A percentile compares a stretch with the other conserved stretches of the same genome.
Evolutionary conservation across 2,797 vertebrate genomes (phyloP).

Genomic region (Coranthus polyacanthus): DNA sequence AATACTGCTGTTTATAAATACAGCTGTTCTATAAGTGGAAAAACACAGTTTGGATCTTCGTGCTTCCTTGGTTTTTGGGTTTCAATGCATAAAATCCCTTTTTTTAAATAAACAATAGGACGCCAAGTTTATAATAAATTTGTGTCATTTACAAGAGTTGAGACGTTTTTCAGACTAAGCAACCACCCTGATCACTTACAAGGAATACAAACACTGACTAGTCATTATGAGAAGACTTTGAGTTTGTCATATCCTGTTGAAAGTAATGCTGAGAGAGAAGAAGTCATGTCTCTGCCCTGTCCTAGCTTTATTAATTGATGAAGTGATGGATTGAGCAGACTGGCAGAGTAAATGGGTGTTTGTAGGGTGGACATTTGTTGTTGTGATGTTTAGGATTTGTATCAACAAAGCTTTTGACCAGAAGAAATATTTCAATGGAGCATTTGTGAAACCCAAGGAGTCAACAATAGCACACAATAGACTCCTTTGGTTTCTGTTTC

Average conservation of each 20-base stretch:
- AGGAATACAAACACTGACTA: constrained; percentile 51
- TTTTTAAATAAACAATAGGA: constrained; percentile 32
- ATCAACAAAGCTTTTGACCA: constrained; percentile 7
- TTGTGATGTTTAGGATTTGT: too few species aligned
- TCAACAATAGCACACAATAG: too few species aligned
- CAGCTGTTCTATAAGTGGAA: neutral
- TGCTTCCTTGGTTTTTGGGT: neutral
- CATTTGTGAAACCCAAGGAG: too few species aligned
- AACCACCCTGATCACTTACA: constrained; percentile 39
- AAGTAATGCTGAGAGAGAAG: constrained; percentile 11
- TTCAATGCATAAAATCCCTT: neutral
- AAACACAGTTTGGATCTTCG: neutral
- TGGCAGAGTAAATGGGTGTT: neutral
- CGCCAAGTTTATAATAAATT: constrained; percentile 16
- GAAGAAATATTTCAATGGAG: constrained; percentile 9
- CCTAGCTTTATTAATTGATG: too few species aligned
- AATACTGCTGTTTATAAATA: neutral
- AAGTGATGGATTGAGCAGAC: constrained; percentile 1
- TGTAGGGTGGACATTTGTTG: too few species aligned
- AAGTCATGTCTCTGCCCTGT: too few species aligned
- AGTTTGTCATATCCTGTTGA: constrained; percentile 19
- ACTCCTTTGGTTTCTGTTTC: too few species aligned
- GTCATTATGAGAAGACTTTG: constrained; percentile 11
- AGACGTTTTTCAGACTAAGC: constrained; percentile 53
- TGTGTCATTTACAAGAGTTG: constrained; percentile 29